phyloP scores from a whole-genome alignment of 2,888 invertebrate species.

The Acleris emargana region DNA sequence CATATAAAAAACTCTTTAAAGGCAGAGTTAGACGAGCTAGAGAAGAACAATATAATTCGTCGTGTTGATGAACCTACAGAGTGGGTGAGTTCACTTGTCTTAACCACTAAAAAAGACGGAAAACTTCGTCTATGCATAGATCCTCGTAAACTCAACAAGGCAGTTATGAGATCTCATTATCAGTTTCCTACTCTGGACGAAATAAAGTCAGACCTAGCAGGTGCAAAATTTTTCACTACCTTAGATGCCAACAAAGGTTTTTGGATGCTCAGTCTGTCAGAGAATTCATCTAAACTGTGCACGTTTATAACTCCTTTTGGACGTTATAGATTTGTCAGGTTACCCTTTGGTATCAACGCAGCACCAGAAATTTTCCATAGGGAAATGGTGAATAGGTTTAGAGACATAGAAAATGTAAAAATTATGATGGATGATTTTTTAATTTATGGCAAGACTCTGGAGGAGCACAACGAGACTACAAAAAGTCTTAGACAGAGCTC shows the following conservation, averaged over 20 bases:
- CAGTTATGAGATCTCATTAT: conserved; percentile 40
- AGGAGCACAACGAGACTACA: conserved; percentile 33
- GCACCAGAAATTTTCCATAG: conserved; percentile 41
- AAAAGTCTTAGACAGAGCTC: conserved; percentile 38
- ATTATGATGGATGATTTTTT: conserved; percentile 41
- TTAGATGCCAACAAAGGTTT: conserved; percentile 43
- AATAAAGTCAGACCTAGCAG: conserved; percentile 36
- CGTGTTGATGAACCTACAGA: conserved; percentile 34
- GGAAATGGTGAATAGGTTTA: conserved; percentile 39
- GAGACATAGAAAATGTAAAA: conserved; percentile 35
- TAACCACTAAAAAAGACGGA: conserved; percentile 39
- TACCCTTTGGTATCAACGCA: conserved; percentile 41
- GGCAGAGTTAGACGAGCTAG: conserved; percentile 33
- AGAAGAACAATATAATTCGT: conserved; percentile 29
- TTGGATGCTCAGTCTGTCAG: conserved; percentile 38
- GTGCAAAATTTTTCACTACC: conserved; percentile 39
- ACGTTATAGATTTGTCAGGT: conserved; percentile 36
- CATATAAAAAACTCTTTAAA: conserved; percentile 27
- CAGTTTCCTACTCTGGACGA: conserved; percentile 42
- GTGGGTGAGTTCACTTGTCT: conserved; percentile 40
- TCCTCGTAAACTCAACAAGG: conserved; percentile 41
- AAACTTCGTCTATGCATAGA: conserved; percentile 42
- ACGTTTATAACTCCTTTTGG: conserved; percentile 43
- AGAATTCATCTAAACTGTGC: conserved; percentile 37
- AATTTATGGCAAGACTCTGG: conserved; percentile 34